Conservation (phyloP, 2,797 vertebrate genomes). For the Danio jaintianensis region DNA sequence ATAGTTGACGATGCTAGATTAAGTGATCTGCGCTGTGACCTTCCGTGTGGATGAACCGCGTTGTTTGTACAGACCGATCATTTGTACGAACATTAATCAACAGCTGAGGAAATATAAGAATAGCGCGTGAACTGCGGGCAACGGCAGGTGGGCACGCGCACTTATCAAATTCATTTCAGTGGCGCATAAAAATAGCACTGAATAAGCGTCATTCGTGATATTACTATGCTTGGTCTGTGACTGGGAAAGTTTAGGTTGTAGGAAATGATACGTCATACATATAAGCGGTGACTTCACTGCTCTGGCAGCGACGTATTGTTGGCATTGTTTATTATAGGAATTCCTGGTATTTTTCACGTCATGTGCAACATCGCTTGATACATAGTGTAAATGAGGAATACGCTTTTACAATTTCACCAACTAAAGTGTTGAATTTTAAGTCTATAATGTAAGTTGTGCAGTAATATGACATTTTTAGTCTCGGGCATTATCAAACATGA, state of each 20-base stretch:
- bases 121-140: constrained; percentile 18
- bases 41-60: background rate
- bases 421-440: background rate
- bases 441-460: background rate
- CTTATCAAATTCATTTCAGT: constrained; percentile 2
- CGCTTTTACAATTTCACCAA: background rate
- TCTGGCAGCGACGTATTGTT: background rate
- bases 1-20: background rate
- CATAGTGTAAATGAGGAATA: background rate
- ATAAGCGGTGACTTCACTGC: background rate
- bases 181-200: background rate
- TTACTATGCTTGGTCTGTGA: background rate
- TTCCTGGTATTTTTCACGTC: background rate
- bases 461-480: background rate
- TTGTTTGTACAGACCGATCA: background rate
- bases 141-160: constrained; percentile 32
- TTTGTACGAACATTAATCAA: background rate
- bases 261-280: background rate
- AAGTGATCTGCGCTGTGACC: background rate
- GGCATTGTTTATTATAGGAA: background rate
- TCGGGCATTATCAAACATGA: background rate
- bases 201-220: background rate
- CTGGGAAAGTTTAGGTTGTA: constrained; percentile 5
- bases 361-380: background rate
- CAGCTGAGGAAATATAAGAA: constrained; percentile 30